These are phyloP conservation scores for Onthophagus taurus DNA, from an alignment of 1,140 invertebrate genomes.

Conservation along the genomic window DNA sequence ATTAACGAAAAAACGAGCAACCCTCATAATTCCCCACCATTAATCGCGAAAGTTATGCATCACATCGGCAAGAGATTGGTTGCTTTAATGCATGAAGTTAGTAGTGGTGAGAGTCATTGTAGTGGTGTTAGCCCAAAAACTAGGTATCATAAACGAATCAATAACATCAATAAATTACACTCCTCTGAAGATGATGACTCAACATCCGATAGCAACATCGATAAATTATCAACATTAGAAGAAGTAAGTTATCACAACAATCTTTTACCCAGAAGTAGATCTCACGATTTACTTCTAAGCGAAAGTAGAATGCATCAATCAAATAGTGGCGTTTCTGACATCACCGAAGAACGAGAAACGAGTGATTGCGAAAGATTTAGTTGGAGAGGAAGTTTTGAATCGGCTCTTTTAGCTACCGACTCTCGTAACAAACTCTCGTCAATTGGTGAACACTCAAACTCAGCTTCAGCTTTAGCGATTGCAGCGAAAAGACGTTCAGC, in stretches of 20 bases:
- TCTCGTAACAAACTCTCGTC: conserved; percentile 67
- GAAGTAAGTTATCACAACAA: conserved; percentile 28
- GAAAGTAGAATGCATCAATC: conserved; percentile 41
- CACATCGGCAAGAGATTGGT: conserved; percentile 84
- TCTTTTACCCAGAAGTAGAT: conserved; percentile 57
- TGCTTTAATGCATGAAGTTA: conserved; percentile 87
- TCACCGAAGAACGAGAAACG: conserved; percentile 61
- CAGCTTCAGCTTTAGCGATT: conserved; percentile 52
- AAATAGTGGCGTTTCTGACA: conserved; percentile 41
- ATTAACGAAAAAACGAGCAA: conserved; percentile 38
- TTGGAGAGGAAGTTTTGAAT: conserved; percentile 84
- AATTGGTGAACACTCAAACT: conserved; percentile 52
- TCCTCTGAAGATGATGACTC: conserved; percentile 69
- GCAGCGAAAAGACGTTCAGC: conserved; percentile 68
- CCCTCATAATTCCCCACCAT: conserved; percentile 66
- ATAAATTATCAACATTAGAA: conserved; percentile 27
- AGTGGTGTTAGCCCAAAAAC: conserved; percentile 42
- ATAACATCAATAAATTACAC: conserved; percentile 49
- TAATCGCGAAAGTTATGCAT: conserved; percentile 87
- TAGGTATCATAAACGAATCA: conserved; percentile 44
- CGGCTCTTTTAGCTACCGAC: conserved; percentile 71
- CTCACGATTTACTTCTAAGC: conserved; percentile 63
- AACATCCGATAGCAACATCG: conserved; percentile 47
- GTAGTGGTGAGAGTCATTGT: conserved; percentile 52
- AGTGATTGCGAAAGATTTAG: conserved; percentile 82